Base-by-base conservation (phyloP, 2,113 vertebrate genomes). In the Pseudolaguvia tuberculata region DNA sequence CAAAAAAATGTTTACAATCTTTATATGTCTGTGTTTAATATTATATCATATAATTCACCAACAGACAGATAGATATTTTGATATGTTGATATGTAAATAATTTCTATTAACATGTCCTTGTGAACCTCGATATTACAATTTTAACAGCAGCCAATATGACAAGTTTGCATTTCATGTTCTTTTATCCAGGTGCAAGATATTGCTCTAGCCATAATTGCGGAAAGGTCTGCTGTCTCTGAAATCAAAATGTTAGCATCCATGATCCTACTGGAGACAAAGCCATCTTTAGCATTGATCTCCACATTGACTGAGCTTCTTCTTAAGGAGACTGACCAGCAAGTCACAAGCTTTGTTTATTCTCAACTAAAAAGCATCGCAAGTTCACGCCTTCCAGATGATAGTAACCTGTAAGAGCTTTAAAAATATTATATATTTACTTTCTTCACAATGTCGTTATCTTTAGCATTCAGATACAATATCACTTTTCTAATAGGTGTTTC, bases 261-360 rank as follows among this genome's bases (percentile, higher is more conserved):
- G 20, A 82, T 90, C 20, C 82, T 97, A 63, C 91, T 96, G 72
- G 89, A 94, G 72, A 87, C 91, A 0, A 91, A 89, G 70, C 94
- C 94, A 23, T 72, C 90, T 4, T 77, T 92, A 29, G 80, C 88
- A 39, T 67, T 92, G 39, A 85, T 96, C 39, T 90, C 82, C 27
- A 84, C 82, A 0, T 74, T 96, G 53, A 89, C 92, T 3, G 82
- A 86, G 0, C 85, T 88, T 72, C 86, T 92, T 13, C 75, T 86
- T 66, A 86, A 89, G 29, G 93, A 96, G 75, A 85, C 68, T 51
- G 89, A 90, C 76, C 31, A 90, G 66, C 87, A 96, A 29, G 85
- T 97, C 51, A 79, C 86, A 61, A 94, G 91, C 62, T 94, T 94
- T 9, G 83, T 87, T 6, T 94, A 90, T 67, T 92, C 93, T 56